Base-by-base conservation (phyloP, 2,888 invertebrate genomes). In the Aethes cnicana region DNA sequence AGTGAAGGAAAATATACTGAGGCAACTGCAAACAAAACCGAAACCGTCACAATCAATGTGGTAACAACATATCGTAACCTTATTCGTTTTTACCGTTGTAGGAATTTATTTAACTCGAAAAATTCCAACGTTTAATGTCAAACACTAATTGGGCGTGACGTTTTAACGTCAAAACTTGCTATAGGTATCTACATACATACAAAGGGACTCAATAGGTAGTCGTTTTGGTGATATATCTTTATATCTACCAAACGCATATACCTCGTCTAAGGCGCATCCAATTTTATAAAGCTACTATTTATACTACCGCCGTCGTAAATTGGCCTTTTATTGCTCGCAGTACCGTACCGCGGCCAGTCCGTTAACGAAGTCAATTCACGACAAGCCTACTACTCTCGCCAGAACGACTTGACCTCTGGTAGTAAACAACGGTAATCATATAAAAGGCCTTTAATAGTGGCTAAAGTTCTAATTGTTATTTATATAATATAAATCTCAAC, bases 231-330 rank as follows among this genome's bases (percentile, higher is more conserved):
- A 3, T 11, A 28, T 23, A 7, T 6, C 14, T 14, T 23, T 23
- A 7, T 44, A 50, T 50, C 44, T 44, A 37, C 44, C 44, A n/a
- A 20, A 20, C 8, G n/a, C n/a, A n/a, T 12, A n/a, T 42, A 41
- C 11, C 35, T 12, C 16, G 39, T 37, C 14, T 35, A 5, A 5
- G 23, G 12, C 30, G 30, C 37, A 39, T 25, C 37, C n/a, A 46
- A 52, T 52, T n/a, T 52, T 46, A 46, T 44, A 52, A n/a, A 52
- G 44, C 52, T 35, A 42, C 50, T 52, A 52, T 52, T 46, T 46
- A 52, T 52, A 46, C 37, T 46, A 20, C 43, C 30, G 43, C 43
- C 26, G 30, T 46, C 23, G 25, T 52, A 52, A 52, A 52, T 46
- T 52, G 52, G 52, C 39, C 52, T 46, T 52, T 52, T 52, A 52